A percentile compares a stretch with the other conserved stretches of the same genome.
Evolutionary conservation across 2,888 invertebrate species (phyloP).

Genomic region (Drosophila gaucha): DNA sequence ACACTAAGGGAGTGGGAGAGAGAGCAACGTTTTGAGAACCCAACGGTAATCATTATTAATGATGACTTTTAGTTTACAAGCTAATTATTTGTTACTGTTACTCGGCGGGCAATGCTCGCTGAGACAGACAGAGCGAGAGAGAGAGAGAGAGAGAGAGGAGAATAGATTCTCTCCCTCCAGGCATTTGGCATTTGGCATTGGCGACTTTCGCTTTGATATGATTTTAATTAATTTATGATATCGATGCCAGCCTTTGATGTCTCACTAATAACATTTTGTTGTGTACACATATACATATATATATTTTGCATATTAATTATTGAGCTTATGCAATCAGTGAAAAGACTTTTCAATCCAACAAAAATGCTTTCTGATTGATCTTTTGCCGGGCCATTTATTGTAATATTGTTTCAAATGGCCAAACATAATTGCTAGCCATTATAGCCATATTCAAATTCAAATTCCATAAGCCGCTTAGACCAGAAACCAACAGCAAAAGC

Average conservation of each 20-base stretch:
- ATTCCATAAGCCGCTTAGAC: conserved; percentile 56
- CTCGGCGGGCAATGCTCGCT: conserved; percentile 26
- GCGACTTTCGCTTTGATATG: conserved; percentile 68
- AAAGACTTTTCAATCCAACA: conserved; percentile 1
- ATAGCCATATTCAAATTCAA: conserved; percentile 53
- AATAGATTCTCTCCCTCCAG: conserved; percentile 20
- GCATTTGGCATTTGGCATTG: conserved; percentile 15
- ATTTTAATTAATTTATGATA: conserved; percentile 76
- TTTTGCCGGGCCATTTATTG: conserved; percentile 13
- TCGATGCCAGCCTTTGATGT: conserved; percentile 60
- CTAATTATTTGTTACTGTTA: conserved; percentile 79
- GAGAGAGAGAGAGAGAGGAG: not conserved
- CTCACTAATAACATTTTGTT: conserved; percentile 58
- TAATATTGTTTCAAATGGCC: conserved; percentile 19
- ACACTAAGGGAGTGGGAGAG: not conserved
- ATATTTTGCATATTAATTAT: conserved; percentile 52
- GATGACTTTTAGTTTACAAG: conserved; percentile 80
- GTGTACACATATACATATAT: conserved; percentile 12
- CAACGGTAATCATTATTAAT: conserved; percentile 77
- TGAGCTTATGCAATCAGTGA: conserved; percentile 39
- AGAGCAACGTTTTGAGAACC: conserved; percentile 14
- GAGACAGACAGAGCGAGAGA: not conserved
- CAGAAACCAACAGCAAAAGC: conserved; percentile 1
- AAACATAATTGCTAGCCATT: conserved; percentile 42
- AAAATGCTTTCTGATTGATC: conserved; percentile 30